Evolutionary conservation across 2,797 vertebrate genomes (phyloP), one percentile per base, ranked within the genome.

Genomic region (Sternotherus odoratus): DNA sequence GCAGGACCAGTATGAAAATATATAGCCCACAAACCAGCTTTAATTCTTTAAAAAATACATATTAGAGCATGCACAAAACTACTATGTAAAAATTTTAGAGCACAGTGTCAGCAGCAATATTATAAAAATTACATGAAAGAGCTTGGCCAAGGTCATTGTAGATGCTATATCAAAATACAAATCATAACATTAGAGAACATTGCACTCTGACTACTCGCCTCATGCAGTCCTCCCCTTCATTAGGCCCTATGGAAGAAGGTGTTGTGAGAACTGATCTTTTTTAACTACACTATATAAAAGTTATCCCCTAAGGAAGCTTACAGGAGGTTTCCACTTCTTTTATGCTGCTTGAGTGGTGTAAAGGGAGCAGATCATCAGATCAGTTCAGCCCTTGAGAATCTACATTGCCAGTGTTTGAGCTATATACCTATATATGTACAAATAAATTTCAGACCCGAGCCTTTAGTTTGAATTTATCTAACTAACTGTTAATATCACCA

Each of bases 161-260:
- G 91, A 57, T 16, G 50, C n/a, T 49, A 49, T 87, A 91, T 90
- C 89, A 94, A 95, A 94, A 84, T 48, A 93, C 39, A 84, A 82
- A 80, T 88, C 0, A 0, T 87, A 93, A 72, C 56, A 60, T 8
- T n/a, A n/a, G n/a, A n/a, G 8, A 19, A 39, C 36, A 72, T 5
- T 23, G 10, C 10, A 72, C 2, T 72, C 10, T 39, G 66, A 72
- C 66, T 39, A 39, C 9, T 24, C 66, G 23, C 36, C 23, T 72
- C 36, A 11, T n/a, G 15, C n/a, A 19, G n/a, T 9, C 23, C 36
- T 39, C 21, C 21, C 13, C n/a, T 24, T 36, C 36, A 36, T 10
- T 19, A 78, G 77, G 72, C 85, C 86, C 72, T 43, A 30, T 2
- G 50, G 2, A 86, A 49, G 16, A 23, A 39, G 57, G 30, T 0